A percentile compares a stretch with the other conserved stretches of the same genome.
Evolutionary conservation across 2,797 vertebrate species (phyloP).

Genomic region (Periparus ater): DNA sequence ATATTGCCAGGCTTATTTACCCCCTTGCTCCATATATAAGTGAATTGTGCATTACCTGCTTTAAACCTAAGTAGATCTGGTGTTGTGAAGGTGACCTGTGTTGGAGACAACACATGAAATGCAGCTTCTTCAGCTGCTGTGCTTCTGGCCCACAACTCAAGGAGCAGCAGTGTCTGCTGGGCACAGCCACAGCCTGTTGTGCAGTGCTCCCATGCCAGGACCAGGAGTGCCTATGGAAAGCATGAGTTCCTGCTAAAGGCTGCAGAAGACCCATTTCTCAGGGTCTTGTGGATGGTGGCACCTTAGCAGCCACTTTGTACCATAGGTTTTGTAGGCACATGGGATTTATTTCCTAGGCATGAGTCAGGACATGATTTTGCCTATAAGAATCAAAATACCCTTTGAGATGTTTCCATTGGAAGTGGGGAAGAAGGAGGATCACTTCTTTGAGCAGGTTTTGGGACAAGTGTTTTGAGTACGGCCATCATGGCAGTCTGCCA

Average conservation of each 20-base stretch:
- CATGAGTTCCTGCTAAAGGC: neutral
- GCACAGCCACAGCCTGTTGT: neutral
- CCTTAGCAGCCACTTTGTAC: neutral
- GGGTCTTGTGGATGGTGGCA: neutral
- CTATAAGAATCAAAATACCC: neutral
- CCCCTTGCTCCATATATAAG: fast-evolving
- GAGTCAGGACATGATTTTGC: neutral
- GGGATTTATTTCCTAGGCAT: neutral
- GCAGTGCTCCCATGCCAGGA: fast-evolving
- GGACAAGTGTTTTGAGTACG: neutral
- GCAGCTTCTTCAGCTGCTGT: neutral
- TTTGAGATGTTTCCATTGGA: neutral
- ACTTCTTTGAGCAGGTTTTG: neutral
- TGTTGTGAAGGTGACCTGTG: neutral
- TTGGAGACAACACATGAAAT: neutral
- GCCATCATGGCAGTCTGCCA: neutral
- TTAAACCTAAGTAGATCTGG: neutral
- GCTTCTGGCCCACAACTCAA: fast-evolving
- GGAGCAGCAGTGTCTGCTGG: neutral
- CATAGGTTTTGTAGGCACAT: fast-evolving
- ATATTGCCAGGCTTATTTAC: neutral
- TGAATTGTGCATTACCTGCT: fast-evolving
- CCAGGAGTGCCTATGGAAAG: neutral
- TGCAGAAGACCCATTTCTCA: neutral
- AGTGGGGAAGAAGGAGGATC: neutral